phyloP scores from a whole-genome alignment of 2,888 invertebrate species.

The Orthosia gothica region DNA sequence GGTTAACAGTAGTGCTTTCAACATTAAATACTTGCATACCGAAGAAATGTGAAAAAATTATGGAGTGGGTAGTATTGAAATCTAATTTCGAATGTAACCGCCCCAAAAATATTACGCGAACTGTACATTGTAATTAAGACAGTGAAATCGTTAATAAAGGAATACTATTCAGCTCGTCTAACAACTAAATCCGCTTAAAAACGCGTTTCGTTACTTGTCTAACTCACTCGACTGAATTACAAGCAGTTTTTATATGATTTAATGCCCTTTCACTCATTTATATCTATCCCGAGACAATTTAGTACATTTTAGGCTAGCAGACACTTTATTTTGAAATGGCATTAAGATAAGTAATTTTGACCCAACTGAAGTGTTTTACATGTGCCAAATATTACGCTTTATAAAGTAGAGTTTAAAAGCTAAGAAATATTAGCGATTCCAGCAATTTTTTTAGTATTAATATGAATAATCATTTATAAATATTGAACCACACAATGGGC shows the following conservation, averaged over 20 bases:
- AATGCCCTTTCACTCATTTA: not conserved
- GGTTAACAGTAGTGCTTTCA: slow-evolving; percentile 31
- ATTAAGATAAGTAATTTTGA: not conserved
- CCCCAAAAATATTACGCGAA: not conserved
- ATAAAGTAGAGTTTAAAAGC: slow-evolving; percentile 19
- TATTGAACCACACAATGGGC: slow-evolving; percentile 8
- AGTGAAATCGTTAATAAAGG: slow-evolving; percentile 12
- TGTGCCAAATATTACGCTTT: slow-evolving; percentile 6
- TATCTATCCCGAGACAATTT: not conserved
- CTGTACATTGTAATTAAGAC: not conserved
- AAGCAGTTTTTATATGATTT: slow-evolving; percentile 11
- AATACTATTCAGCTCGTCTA: slow-evolving; percentile 31
- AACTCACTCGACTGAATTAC: slow-evolving; percentile 20
- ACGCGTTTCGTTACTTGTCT: slow-evolving; percentile 14
- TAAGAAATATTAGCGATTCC: slow-evolving; percentile 17
- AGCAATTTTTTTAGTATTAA: not conserved
- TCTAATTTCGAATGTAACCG: slow-evolving; percentile 6
- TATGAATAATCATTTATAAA: slow-evolving; percentile 9
- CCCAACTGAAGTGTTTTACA: not conserved
- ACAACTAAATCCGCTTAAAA: slow-evolving; percentile 24
- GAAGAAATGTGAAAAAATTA: not conserved
- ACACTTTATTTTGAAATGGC: not conserved
- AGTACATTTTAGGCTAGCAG: not conserved
- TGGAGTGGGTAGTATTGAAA: too few species aligned
- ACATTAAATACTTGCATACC: slow-evolving; percentile 21